Evolutionary conservation across 2,888 invertebrate species (phyloP).

Genomic region (Drosophila picticornis): DNA sequence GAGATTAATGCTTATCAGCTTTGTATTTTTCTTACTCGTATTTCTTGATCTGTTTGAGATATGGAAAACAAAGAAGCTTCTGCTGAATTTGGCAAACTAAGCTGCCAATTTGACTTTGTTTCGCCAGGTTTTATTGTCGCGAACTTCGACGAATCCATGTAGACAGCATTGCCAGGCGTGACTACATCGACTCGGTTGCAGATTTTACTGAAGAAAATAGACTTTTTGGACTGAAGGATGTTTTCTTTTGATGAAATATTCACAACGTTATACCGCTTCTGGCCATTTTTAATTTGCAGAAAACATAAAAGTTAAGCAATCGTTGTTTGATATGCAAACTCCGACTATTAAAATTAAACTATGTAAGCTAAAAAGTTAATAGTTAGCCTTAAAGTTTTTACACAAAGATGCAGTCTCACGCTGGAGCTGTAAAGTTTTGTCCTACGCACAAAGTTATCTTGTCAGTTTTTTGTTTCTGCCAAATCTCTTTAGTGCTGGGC

Average conservation of each 20-base stretch:
- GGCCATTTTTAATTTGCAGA: background rate
- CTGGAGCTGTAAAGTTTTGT: constrained; percentile 34
- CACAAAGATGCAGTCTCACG: constrained; percentile 23
- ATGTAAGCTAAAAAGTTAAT: constrained; percentile 28
- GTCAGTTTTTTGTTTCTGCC: constrained; percentile 33
- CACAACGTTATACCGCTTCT: background rate
- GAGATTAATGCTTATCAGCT: too few species aligned
- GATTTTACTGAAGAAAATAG: background rate
- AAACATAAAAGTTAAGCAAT: background rate
- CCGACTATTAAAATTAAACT: background rate
- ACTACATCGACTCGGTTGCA: background rate
- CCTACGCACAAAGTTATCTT: constrained; percentile 42
- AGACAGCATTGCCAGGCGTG: too few species aligned
- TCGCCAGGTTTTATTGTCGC: background rate
- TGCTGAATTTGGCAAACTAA: background rate
- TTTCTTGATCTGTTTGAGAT: background rate
- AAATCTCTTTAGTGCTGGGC: constrained; percentile 7
- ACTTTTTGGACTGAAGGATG: background rate
- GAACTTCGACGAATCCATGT: background rate
- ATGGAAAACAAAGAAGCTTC: background rate
- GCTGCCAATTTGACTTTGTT: background rate
- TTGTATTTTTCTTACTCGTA: background rate
- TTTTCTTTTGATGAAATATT: background rate
- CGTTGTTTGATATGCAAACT: background rate
- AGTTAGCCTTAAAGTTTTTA: constrained; percentile 62